A percentile compares a stretch with the other conserved stretches of the same genome.
Conservation (phyloP, 2,888 invertebrate genomes). For the Tetranychus truncatus region DNA sequence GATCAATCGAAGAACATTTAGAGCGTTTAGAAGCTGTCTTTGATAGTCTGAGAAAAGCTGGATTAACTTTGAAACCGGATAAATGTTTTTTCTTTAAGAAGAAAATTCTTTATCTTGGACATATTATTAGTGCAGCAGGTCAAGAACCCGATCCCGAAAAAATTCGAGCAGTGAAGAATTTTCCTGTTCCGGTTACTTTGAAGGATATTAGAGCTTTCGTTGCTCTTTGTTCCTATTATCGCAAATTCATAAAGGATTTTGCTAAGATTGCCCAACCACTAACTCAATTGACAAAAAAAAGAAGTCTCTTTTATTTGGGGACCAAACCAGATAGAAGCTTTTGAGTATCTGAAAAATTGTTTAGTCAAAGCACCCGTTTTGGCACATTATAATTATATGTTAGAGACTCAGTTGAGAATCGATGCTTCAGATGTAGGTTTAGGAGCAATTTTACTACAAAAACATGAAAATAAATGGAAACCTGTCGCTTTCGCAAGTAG, state of each 20-base stretch:
- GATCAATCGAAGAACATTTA: constrained; percentile 23
- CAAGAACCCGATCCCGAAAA: too few relatives aligned
- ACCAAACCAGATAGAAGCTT: constrained; percentile 15
- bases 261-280: constrained; percentile 24
- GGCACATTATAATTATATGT: too few relatives aligned
- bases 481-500: constrained; percentile 15
- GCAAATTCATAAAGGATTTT: constrained; percentile 24
- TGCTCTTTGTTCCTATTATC: constrained; percentile 26
- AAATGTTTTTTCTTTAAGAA: too few relatives aligned
- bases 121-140: too few relatives aligned
- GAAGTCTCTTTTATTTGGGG: constrained; percentile 19
- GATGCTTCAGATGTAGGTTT: constrained; percentile 17
- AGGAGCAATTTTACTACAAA: constrained; percentile 8
- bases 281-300: constrained; percentile 19
- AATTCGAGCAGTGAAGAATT: constrained; percentile 19
- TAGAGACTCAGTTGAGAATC: too few relatives aligned
- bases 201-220: constrained; percentile 24
- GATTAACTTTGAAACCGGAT: constrained; percentile 17
- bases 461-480: constrained; percentile 20
- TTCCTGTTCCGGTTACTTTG: constrained; percentile 20
- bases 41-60: constrained; percentile 22
- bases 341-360: constrained; percentile 11
- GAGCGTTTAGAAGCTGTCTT: constrained; percentile 24
- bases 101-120: too few relatives aligned
- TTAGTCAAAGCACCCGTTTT: constrained; percentile 16